Conservation (phyloP, 2,113 vertebrate species). For the Sorex fumeus region DNA sequence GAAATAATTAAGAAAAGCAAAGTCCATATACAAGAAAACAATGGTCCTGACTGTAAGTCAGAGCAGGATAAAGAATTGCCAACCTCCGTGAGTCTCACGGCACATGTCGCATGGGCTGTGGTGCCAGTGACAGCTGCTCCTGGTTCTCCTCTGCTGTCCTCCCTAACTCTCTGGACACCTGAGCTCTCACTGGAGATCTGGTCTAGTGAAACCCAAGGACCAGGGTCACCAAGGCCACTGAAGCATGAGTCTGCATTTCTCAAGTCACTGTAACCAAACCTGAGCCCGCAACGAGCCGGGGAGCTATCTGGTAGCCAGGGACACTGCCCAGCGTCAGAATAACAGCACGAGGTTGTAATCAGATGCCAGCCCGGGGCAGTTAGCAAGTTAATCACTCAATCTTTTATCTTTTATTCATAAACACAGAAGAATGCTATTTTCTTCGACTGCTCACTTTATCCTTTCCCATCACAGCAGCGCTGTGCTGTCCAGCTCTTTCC, state of each 20-base stretch:
- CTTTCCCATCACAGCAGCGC: background rate
- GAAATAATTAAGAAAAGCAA: slow-evolving; percentile 15
- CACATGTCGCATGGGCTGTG: fast-evolving
- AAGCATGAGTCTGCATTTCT: slow-evolving; percentile 70
- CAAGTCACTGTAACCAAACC: slow-evolving; percentile 55
- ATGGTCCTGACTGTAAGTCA: background rate
- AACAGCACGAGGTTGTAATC: slow-evolving; percentile 25
- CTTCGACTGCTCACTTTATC: background rate
- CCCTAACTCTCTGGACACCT: background rate
- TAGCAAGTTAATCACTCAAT: slow-evolving; percentile 38
- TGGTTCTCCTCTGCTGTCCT: background rate
- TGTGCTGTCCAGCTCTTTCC: background rate
- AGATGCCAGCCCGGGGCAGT: background rate
- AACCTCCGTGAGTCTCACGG: background rate
- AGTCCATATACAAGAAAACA: slow-evolving; percentile 31
- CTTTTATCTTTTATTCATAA: slow-evolving; percentile 71
- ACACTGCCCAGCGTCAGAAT: slow-evolving; percentile 37
- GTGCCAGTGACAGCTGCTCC: background rate
- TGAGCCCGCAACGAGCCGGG: background rate
- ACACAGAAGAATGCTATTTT: background rate
- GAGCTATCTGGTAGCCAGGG: slow-evolving; percentile 66
- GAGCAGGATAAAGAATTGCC: background rate
- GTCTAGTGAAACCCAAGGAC: slow-evolving; percentile 35
- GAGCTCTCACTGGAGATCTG: slow-evolving; percentile 44
- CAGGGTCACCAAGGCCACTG: background rate